phyloP scores from a whole-genome alignment of 2,797 vertebrate genomes.

The Dendrocincla fuliginosa region DNA sequence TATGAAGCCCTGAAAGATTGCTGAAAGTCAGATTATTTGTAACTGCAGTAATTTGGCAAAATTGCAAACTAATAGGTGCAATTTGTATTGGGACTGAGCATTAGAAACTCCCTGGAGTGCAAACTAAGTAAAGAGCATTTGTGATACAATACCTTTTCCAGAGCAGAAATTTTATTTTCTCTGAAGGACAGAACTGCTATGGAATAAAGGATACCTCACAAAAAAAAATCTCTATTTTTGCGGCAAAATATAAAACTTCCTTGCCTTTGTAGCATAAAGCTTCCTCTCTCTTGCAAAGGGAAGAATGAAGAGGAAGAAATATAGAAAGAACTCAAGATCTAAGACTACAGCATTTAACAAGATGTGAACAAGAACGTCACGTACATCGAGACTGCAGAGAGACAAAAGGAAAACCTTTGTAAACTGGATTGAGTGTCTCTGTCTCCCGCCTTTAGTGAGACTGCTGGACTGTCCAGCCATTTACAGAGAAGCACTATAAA shows the following conservation, averaged over 20 bases:
- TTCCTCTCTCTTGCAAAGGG: not conserved
- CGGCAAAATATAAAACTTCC: not conserved
- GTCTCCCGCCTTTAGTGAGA: not conserved
- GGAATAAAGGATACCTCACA: not conserved
- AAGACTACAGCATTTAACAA: not conserved
- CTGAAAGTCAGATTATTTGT: not conserved
- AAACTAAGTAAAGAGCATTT: not conserved
- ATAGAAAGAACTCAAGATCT: not conserved
- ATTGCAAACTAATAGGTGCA: not conserved
- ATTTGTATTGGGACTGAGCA: not conserved
- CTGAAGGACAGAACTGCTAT: not conserved
- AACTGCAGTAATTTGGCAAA: not conserved
- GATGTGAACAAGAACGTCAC: not conserved
- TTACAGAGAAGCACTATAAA: not conserved
- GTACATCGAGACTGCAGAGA: not conserved
- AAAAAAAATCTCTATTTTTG: fast-evolving
- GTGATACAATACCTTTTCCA: not conserved
- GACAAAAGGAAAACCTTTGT: not conserved
- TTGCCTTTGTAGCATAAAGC: not conserved
- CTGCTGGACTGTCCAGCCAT: not conserved
- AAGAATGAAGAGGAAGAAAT: not conserved
- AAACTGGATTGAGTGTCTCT: not conserved
- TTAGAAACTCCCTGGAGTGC: not conserved
- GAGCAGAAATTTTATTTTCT: not conserved
- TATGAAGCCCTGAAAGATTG: not conserved